phyloP scores from a whole-genome alignment of 2,888 invertebrate species.

The Eledone cirrhosa region DNA sequence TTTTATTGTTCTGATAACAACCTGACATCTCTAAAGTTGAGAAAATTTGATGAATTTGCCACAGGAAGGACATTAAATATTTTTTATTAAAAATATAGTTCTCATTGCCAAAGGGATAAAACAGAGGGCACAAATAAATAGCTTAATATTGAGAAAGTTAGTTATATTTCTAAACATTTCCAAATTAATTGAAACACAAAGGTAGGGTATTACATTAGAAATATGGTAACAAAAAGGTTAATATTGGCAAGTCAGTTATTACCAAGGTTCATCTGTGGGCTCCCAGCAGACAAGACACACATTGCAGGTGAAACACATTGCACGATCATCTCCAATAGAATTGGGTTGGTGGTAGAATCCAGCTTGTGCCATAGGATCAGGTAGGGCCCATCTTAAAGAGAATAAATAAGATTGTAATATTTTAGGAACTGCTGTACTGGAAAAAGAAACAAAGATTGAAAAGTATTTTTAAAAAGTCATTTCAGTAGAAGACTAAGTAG shows the following conservation, averaged over 20 bases:
- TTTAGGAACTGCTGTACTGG: neutral
- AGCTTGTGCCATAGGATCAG: slow-evolving; percentile 95
- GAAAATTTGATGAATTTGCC: too few species aligned
- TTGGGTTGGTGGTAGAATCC: slow-evolving; percentile 93
- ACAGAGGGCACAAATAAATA: too few species aligned
- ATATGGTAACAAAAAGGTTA: neutral
- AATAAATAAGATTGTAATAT: neutral
- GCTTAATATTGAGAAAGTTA: too few species aligned
- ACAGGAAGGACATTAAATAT: too few species aligned
- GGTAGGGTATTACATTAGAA: neutral
- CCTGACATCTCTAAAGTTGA: too few species aligned
- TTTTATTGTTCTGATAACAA: too few species aligned
- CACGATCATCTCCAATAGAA: slow-evolving; percentile 89
- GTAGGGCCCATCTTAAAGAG: slow-evolving; percentile 85
- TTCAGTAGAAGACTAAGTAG: too few species aligned
- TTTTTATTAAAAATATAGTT: too few species aligned
- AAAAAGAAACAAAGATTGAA: too few species aligned
- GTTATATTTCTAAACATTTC: neutral
- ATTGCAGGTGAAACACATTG: slow-evolving; percentile 95
- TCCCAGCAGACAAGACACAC: slow-evolving; percentile 97
- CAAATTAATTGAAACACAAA: neutral
- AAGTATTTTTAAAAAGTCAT: too few species aligned
- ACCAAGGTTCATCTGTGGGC: slow-evolving; percentile 94
- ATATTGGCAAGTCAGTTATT: slow-evolving; percentile 33
- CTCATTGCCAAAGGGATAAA: too few species aligned